Percentiles rank a stretch among this genome's conserved stretches.
These are phyloP conservation scores for Caenorhabditis elegans DNA, from an alignment of 1,140 invertebrate species.

Conservation along the genomic window DNA sequence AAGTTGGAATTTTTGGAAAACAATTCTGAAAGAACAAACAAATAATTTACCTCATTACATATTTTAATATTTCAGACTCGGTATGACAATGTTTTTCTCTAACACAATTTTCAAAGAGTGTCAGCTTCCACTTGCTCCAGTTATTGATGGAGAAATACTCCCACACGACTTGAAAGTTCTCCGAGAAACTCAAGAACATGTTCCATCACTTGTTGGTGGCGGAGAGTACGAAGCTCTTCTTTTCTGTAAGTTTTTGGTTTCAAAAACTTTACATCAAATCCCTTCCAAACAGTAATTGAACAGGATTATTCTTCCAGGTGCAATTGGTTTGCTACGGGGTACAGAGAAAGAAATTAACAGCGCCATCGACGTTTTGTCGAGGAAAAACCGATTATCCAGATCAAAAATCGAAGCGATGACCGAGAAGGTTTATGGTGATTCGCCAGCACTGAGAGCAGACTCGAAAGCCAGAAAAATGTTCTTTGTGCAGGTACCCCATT, in stretches of 20 bases:
- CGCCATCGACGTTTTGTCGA: conserved; percentile 19
- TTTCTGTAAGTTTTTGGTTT: conserved; percentile 46
- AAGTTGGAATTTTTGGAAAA: neutral
- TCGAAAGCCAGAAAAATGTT: conserved; percentile 19
- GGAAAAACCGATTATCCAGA: neutral
- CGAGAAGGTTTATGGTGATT: conserved; percentile 18
- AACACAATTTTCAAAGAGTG: conserved; percentile 35
- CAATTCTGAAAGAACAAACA: neutral
- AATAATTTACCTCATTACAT: too few relatives aligned
- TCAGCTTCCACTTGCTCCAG: conserved; percentile 78
- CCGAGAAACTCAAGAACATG: conserved; percentile 40
- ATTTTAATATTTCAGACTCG: conserved; percentile 45
- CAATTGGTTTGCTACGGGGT: conserved; percentile 7
- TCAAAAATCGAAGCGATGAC: conserved; percentile 9
- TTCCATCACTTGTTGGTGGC: conserved; percentile 40
- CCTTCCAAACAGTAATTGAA: conserved; percentile 9
- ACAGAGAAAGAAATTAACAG: conserved; percentile 18
- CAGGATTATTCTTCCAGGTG: neutral
- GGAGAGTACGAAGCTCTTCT: conserved; percentile 45
- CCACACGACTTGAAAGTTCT: conserved; percentile 37
- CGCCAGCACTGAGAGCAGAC: neutral
- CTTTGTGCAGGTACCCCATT: neutral
- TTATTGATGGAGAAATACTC: conserved; percentile 87
- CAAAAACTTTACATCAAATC: neutral
- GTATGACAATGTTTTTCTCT: conserved; percentile 44